Evolutionary conservation across 2,113 vertebrate species (phyloP).

Genomic region (Gnathonemus echidnorhynchus): DNA sequence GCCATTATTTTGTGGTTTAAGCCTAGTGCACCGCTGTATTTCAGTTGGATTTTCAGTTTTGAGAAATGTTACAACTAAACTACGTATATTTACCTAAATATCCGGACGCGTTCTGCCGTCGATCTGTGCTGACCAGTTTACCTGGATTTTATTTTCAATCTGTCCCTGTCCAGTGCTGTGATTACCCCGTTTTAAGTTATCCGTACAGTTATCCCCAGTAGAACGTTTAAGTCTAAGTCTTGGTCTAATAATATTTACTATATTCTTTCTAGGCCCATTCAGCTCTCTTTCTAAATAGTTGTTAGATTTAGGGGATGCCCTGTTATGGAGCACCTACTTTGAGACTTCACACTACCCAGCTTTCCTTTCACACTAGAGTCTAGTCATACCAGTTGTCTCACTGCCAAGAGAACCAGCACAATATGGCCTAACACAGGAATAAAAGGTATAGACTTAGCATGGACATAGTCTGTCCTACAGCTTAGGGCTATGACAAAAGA

Average conservation of each 20-base stretch:
- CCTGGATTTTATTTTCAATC: neutral
- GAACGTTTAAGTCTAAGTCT: neutral
- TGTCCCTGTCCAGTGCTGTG: neutral
- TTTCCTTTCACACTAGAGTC: neutral
- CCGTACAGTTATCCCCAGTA: neutral
- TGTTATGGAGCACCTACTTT: neutral
- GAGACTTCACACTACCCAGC: neutral
- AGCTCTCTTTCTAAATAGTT: neutral
- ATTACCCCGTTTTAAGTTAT: too few species aligned
- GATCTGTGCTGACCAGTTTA: neutral
- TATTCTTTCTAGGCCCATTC: neutral
- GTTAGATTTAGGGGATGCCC: neutral
- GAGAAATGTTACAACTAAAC: neutral
- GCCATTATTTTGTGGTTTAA: neutral
- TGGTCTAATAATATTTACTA: neutral
- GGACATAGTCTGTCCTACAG: neutral
- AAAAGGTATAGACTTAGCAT: neutral
- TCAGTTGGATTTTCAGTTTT: neutral
- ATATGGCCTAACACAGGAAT: neutral
- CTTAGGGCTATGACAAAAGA: neutral
- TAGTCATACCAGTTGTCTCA: neutral
- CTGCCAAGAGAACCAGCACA: neutral
- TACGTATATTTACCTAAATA: neutral
- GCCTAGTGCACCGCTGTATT: neutral
- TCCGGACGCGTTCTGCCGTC: neutral